phyloP scores from a whole-genome alignment of 1,140 invertebrate species.

The Cydia strobilella region DNA sequence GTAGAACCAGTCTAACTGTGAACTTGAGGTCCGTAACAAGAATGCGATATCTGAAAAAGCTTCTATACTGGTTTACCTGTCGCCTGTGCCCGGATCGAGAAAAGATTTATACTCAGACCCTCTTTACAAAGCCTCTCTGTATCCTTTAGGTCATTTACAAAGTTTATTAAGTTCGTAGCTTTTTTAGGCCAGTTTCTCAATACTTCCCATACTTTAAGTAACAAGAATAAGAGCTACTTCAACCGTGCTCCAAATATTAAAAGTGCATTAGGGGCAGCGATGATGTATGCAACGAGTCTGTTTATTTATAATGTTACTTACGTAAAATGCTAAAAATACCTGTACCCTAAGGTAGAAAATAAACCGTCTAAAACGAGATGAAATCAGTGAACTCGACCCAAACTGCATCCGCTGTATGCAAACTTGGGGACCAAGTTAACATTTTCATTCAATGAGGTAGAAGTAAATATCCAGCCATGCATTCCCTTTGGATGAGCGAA shows the following conservation, averaged over 20 bases:
- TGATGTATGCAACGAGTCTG: slow-evolving; percentile 3
- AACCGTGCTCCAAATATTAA: slow-evolving; percentile 10
- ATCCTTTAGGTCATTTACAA: background rate
- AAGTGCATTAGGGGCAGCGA: slow-evolving; percentile 16
- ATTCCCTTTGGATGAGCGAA: background rate
- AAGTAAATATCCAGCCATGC: background rate
- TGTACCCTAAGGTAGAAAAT: background rate
- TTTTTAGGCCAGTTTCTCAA: background rate
- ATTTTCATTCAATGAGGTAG: background rate
- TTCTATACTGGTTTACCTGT: background rate
- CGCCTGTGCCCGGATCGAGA: background rate
- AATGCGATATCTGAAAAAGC: background rate
- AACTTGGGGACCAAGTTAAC: background rate
- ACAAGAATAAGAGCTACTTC: background rate
- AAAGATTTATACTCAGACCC: background rate
- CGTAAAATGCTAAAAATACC: slow-evolving; percentile 10
- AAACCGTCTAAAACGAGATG: slow-evolving; percentile 5
- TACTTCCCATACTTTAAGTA: background rate
- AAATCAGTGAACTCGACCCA: background rate
- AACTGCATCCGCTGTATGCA: slow-evolving; percentile 11
- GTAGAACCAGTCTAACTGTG: background rate
- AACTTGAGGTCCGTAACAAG: background rate
- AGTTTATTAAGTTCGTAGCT: slow-evolving; percentile 1
- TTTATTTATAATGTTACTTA: slow-evolving; percentile 14
- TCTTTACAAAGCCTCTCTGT: slow-evolving; percentile 9